Evolutionary conservation across 1,140 invertebrate genomes (phyloP), one percentile per base, ranked within the genome.

Genomic region (Cephus cinctus): DNA sequence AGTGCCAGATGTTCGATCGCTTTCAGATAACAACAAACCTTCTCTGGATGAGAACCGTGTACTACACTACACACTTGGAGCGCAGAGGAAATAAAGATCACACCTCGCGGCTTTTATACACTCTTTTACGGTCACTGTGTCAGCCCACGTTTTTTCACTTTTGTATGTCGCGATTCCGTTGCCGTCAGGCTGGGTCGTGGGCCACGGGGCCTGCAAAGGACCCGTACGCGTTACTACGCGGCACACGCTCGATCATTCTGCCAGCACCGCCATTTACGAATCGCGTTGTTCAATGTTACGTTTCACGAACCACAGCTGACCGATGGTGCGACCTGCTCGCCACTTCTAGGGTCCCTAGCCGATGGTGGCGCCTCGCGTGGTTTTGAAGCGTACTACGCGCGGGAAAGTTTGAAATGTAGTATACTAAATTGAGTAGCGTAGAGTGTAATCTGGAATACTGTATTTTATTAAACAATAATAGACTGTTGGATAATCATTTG

Each of bases 201-300:
- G 45, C 38, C 56, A 34, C 60, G 56, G 62, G 45, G 56, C 65
- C 65, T 53, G 54, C 45, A 59, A 52, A 54, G 57, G 60, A 58
- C 53, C 59, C 60, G 52, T 54, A 57, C 52, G 53, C 64, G 55
- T 56, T 65, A 57, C 43, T 63, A 50, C 50, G 57, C 59, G 52
- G 44, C 48, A 59, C 51, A 50, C 52, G 46, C 39, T 50, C 56
- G 54, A 21, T 63, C 62, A 63, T 67, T 43, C 52, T 60, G 51
- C 16, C 50, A 43, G 34, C 53, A 57, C 47, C 32, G 59, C 56
- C 35, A 40, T 49, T n/a, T n/a, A n/a, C n/a, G n/a, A n/a, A n/a
- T n/a, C n/a, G n/a, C n/a, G n/a, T n/a, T n/a, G n/a, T n/a, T n/a
- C n/a, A n/a, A n/a, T n/a, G n/a, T n/a, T n/a, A n/a, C n/a, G n/a